Evolutionary conservation across 2,888 invertebrate species (phyloP).

Genomic region (Pristionchus entomophagus): DNA sequence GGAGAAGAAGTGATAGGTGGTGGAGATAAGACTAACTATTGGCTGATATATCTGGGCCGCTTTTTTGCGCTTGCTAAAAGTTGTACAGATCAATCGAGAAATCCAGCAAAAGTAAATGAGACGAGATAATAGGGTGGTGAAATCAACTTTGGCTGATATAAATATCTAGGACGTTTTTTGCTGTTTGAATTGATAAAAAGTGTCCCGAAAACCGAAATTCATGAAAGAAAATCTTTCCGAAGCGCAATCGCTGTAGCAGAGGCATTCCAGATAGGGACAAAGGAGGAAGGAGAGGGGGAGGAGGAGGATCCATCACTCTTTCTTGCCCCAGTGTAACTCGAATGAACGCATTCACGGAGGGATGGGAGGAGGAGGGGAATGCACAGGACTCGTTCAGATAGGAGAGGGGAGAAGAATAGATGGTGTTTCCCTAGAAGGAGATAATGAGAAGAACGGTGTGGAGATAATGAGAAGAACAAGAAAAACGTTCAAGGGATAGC

Average conservation of each 20-base stretch:
- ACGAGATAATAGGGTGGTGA: too few species aligned
- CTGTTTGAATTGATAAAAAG: too few species aligned
- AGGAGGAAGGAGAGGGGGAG: slow-evolving; percentile 4
- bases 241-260: background rate
- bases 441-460: slow-evolving; percentile 40
- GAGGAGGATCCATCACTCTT: slow-evolving; percentile 27
- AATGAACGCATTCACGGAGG: slow-evolving; percentile 42
- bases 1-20: slow-evolving; percentile 25
- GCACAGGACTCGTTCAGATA: slow-evolving; percentile 44
- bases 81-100: too few species aligned
- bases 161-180: too few species aligned
- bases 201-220: too few species aligned
- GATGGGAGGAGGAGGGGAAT: slow-evolving; percentile 15
- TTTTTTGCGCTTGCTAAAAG: too few species aligned
- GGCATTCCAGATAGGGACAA: slow-evolving; percentile 41
- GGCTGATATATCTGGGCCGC: background rate
- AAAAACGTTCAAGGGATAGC: background rate
- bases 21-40: background rate
- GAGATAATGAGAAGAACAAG: background rate
- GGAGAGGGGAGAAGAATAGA: slow-evolving; percentile 1
- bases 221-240: too few species aligned
- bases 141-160: too few species aligned
- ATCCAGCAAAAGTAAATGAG: too few species aligned
- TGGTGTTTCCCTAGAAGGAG: slow-evolving; percentile 13
- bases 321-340: slow-evolving; percentile 43